Conservation (phyloP, 1,140 invertebrate genomes). For the Camponotus vicinus region DNA sequence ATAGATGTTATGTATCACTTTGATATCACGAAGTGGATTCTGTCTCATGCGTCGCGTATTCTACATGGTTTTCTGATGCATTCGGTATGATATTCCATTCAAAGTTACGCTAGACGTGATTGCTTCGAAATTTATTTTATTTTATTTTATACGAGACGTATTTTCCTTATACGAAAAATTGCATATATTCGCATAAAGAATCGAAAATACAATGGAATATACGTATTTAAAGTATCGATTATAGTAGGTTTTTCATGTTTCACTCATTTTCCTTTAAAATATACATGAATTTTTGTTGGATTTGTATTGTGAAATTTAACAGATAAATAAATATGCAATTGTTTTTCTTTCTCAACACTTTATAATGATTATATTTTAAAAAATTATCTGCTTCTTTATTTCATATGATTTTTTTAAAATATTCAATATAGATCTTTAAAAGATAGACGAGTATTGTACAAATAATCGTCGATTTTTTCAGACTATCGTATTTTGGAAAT, state of each 20-base stretch:
- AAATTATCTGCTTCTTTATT: not conserved
- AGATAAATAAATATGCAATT: not conserved
- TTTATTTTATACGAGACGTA: conserved; percentile 25
- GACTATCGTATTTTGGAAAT: not conserved
- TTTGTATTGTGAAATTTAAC: not conserved
- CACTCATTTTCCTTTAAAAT: not conserved
- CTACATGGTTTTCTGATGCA: conserved; percentile 35
- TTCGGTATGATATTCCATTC: conserved; percentile 36
- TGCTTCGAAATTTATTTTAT: conserved; percentile 37
- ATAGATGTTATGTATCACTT: not conserved
- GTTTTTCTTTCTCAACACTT: not conserved
- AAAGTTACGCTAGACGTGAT: conserved; percentile 22
- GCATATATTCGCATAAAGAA: not conserved
- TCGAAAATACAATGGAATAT: not conserved
- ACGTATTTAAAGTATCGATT: too few species aligned
- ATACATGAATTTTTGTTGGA: not conserved
- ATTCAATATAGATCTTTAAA: not conserved
- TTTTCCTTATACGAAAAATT: not conserved
- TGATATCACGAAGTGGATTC: conserved; percentile 19
- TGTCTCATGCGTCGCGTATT: conserved; percentile 43
- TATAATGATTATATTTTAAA: not conserved
- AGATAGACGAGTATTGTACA: not conserved
- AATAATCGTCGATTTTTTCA: not conserved
- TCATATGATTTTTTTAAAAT: not conserved
- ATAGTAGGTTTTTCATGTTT: not conserved